Conservation (phyloP, 2,113 vertebrate genomes). For the Rousettus leschenaultii region DNA sequence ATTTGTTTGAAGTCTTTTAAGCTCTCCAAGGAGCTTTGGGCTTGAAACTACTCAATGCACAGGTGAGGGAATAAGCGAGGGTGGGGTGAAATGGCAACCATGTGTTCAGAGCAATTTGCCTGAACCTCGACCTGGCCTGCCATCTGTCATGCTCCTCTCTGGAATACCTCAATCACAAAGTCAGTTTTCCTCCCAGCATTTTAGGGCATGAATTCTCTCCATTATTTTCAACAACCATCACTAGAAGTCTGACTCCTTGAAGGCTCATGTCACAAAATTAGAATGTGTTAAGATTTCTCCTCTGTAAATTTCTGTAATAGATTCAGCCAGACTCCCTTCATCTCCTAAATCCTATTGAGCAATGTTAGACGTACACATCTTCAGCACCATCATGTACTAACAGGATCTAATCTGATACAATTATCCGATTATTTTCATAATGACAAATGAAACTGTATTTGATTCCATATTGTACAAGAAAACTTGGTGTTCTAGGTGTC, state of each 20-base stretch:
- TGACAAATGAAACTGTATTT: neutral
- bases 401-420: neutral
- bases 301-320: constrained; percentile 8
- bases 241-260: neutral
- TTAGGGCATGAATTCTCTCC: neutral
- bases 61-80: neutral
- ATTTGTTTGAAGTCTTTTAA: neutral
- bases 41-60: neutral
- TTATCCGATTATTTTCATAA: constrained; percentile 2
- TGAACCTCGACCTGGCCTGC: neutral
- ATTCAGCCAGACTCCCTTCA: neutral
- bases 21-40: neutral
- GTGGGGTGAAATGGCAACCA: neutral
- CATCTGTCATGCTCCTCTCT: neutral
- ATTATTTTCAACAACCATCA: neutral
- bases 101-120: neutral
- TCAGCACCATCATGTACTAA: neutral
- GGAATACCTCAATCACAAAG: neutral
- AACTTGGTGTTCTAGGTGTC: neutral
- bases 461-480: neutral
- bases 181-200: neutral
- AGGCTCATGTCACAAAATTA: neutral
- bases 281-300: neutral
- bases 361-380: neutral
- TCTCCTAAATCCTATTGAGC: neutral